A percentile compares a stretch with the other conserved stretches of the same genome.
These are phyloP conservation scores for Stegostoma tigrinum DNA, from an alignment of 2,113 vertebrate genomes.

Conservation along the genomic window DNA sequence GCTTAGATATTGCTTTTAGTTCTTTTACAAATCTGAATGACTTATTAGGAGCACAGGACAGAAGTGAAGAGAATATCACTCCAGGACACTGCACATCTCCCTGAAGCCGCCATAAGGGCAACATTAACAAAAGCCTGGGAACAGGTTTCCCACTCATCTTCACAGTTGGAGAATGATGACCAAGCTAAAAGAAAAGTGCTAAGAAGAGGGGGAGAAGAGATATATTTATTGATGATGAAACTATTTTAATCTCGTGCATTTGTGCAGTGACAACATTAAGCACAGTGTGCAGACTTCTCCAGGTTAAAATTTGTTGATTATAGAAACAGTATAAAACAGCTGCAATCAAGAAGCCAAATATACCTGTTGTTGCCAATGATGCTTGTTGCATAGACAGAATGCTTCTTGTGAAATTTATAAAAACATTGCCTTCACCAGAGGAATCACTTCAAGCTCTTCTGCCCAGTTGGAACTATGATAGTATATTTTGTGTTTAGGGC, in stretches of 20 bases:
- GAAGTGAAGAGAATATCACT: slow-evolving; percentile 30
- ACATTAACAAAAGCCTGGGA: slow-evolving; percentile 13
- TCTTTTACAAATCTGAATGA: slow-evolving; percentile 7
- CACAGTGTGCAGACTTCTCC: background rate
- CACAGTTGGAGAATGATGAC: background rate
- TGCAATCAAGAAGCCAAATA: background rate
- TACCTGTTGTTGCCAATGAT: background rate
- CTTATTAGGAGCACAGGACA: slow-evolving; percentile 6
- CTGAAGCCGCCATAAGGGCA: background rate
- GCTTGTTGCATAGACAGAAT: background rate
- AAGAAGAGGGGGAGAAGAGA: background rate
- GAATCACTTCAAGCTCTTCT: background rate
- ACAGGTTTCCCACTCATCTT: slow-evolving; percentile 14
- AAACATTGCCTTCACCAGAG: background rate
- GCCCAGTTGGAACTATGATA: background rate
- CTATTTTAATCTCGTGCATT: background rate
- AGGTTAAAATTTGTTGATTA: background rate
- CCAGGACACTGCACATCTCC: slow-evolving; percentile 16
- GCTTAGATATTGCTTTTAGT: slow-evolving; percentile 30
- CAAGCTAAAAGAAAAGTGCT: background rate
- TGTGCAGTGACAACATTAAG: background rate
- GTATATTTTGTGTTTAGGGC: background rate
- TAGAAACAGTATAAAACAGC: background rate
- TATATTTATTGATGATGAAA: background rate
- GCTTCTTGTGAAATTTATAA: background rate